phyloP scores from a whole-genome alignment of 2,888 invertebrate species.

The Orthosia gothica region DNA sequence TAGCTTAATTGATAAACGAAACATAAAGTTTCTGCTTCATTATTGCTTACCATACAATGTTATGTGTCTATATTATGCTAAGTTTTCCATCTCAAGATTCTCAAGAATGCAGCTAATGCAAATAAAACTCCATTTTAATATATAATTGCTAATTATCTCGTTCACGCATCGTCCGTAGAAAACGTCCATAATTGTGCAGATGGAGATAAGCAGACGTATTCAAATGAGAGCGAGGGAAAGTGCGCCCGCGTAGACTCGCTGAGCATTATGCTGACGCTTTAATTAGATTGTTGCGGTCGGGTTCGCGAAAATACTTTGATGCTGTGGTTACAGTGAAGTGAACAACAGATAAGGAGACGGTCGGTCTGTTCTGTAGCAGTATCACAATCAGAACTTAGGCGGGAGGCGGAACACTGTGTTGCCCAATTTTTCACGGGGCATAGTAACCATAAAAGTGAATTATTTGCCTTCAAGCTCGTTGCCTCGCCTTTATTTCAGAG shows the following conservation, averaged over 20 bases:
- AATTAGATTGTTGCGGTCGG: conserved; percentile 48
- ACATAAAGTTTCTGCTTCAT: neutral
- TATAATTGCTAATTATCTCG: conserved; percentile 59
- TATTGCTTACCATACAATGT: neutral
- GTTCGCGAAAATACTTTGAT: conserved; percentile 5
- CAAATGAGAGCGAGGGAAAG: conserved; percentile 77
- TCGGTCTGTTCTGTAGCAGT: neutral
- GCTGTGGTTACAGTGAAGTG: neutral
- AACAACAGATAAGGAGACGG: neutral
- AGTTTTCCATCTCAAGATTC: conserved; percentile 1
- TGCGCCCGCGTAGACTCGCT: conserved; percentile 67
- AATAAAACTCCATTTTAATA: conserved; percentile 55
- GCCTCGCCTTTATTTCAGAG: too few species aligned
- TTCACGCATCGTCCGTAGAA: conserved; percentile 66
- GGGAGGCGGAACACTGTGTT: too few species aligned
- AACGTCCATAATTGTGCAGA: conserved; percentile 73
- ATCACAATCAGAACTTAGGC: too few species aligned
- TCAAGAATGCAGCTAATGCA: conserved; percentile 46
- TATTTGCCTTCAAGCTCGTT: too few species aligned
- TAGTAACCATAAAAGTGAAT: too few species aligned
- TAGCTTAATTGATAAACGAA: neutral
- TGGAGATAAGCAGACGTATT: conserved; percentile 75
- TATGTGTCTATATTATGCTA: neutral
- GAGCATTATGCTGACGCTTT: conserved; percentile 47
- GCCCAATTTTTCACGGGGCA: too few species aligned